Evolutionary conservation across 2,113 vertebrate genomes (phyloP).

Genomic region (Nymphicus hollandicus): DNA sequence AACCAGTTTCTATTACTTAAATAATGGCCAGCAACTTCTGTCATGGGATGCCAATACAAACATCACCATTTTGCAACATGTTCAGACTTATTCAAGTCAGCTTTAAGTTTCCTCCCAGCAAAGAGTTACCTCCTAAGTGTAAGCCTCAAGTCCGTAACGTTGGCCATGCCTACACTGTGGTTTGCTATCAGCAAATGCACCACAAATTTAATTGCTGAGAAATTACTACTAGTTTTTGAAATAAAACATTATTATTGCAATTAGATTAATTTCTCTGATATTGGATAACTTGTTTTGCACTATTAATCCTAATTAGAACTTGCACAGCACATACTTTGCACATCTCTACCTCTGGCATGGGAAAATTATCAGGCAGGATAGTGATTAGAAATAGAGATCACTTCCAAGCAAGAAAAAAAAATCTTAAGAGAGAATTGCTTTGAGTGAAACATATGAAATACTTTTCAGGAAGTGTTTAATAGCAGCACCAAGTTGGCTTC

Average conservation of each 20-base stretch:
- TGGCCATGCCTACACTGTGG: not conserved
- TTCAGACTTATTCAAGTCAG: not conserved
- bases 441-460: not conserved
- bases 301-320: not conserved
- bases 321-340: not conserved
- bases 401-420: not conserved
- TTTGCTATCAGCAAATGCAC: not conserved
- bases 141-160: not conserved
- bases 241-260: not conserved
- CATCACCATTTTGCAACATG: not conserved
- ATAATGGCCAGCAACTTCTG: not conserved
- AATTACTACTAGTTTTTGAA: not conserved
- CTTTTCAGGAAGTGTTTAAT: not conserved
- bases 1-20: not conserved
- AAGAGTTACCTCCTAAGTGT: not conserved
- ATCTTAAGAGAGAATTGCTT: not conserved
- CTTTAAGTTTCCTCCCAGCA: not conserved
- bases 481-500: not conserved
- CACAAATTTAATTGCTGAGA: not conserved
- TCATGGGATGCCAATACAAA: not conserved
- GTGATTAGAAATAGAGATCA: not conserved
- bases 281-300: not conserved
- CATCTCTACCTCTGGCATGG: not conserved
- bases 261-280: not conserved
- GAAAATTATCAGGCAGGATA: not conserved